Evolutionary conservation across 2,888 invertebrate species (phyloP).

Genomic region (Cataglyphis cursor): DNA sequence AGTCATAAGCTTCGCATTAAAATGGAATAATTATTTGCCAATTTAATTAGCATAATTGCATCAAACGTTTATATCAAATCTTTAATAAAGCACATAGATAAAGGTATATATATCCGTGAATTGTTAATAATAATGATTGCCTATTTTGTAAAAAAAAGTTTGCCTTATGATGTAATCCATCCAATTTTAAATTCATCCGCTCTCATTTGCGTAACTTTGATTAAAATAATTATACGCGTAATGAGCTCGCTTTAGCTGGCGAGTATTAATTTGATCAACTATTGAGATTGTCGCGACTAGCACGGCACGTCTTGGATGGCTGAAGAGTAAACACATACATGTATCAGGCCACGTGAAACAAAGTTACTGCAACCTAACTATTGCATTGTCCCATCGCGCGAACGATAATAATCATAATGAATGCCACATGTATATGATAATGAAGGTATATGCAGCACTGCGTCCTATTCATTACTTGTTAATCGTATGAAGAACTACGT

Average conservation of each 20-base stretch:
- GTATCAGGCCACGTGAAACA: background rate
- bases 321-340: conserved; percentile 24
- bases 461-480: conserved; percentile 24
- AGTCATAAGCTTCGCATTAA: background rate
- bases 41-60: conserved; percentile 15
- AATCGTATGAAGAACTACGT: background rate
- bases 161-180: background rate
- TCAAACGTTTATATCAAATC: background rate
- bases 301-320: background rate
- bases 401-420: conserved; percentile 32
- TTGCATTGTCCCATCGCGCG: conserved; percentile 28
- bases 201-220: conserved; percentile 7
- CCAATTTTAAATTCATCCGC: background rate
- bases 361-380: conserved; percentile 34
- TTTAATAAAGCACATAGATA: background rate
- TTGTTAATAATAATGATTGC: background rate
- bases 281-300: background rate
- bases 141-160: background rate
- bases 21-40: conserved; percentile 14
- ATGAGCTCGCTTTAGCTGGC: conserved; percentile 8
- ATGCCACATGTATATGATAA: conserved; percentile 32
- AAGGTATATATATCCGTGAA: background rate
- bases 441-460: conserved; percentile 1
- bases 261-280: conserved; percentile 34
- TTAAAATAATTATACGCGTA: background rate